Evolutionary conservation across 1,140 invertebrate species (phyloP), one percentile per base, ranked within the genome.

Genomic region (Cherax destructor): DNA sequence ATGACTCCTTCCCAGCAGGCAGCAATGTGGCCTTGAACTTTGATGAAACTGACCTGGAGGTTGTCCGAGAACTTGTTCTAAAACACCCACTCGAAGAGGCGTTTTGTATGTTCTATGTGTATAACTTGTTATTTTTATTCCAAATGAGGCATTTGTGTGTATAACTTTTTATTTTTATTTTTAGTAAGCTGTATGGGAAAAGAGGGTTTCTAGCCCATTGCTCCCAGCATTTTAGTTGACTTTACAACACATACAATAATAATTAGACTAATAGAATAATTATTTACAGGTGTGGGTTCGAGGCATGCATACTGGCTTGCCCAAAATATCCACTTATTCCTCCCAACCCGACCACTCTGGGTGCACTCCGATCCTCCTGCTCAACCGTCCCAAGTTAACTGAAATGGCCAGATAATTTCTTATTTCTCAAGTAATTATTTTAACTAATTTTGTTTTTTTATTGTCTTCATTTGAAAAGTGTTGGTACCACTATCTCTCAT

Each of bases 331-430:
- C 86, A 16, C 59, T 88, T 10, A 18, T 88, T 10, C 77, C 86
- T 24, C 77, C 86, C 13, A 65, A 49, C 47, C 76, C 65, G 10
- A 88, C 86, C 7, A 88, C 86, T 18, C 6, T 80, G 41, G 86
- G 86, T 18, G 86, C 86, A 56, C 59, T 88, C 13, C 10, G 41
- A 13, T 88, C 86, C 59, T 65, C 11, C 41, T 88, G 9, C n/a
- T 80, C 9, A 77, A 88, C 59, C 76, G 76, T 4, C 86, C 86
- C n/a, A 78, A 88, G 52, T 50, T 88, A 1, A 47, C n/a, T 18
- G 52, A 88, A 65, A 88, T 88, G 86, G 86, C 86, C 59, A n/a
- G 30, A 59, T 11, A 76, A 80, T n/a, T n/a, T n/a, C n/a, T n/a
- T n/a, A n/a, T n/a, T n/a, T n/a, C n/a, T n/a, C n/a, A n/a, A n/a